Percentiles rank a stretch among this genome's conserved stretches.
These are phyloP conservation scores for Chroicocephalus ridibundus DNA, from an alignment of 2,113 vertebrate genomes.

Conservation along the genomic window DNA sequence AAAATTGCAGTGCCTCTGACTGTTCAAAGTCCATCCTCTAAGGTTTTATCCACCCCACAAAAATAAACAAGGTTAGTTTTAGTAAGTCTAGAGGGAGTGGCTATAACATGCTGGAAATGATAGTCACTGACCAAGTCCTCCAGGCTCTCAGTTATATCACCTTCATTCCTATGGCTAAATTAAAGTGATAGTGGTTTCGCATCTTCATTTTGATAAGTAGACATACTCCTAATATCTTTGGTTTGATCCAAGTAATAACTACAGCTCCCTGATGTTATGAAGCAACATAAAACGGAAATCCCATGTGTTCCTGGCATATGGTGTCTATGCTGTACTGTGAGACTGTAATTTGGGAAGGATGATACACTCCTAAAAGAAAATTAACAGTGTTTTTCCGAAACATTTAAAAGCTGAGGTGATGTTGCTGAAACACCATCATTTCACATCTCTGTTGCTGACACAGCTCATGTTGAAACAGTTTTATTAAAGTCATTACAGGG, in stretches of 20 bases:
- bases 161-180: neutral
- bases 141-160: neutral
- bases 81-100: neutral
- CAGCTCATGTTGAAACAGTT: slow-evolving; percentile 30
- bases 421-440: neutral
- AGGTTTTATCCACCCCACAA: neutral
- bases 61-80: neutral
- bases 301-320: neutral
- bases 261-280: neutral
- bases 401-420: neutral
- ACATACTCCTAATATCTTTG: neutral
- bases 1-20: neutral
- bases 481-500: slow-evolving; percentile 64
- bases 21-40: neutral
- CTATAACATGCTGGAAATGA: neutral
- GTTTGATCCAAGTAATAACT: neutral
- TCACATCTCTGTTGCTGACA: slow-evolving; percentile 20
- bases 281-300: neutral
- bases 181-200: neutral
- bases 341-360: neutral
- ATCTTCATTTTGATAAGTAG: neutral
- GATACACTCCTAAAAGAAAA: neutral
- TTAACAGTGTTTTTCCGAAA: neutral
- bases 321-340: neutral
- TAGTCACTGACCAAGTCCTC: neutral